Base-by-base conservation (phyloP, 2,888 invertebrate species). In the Caenorhabditis drosophilae region DNA sequence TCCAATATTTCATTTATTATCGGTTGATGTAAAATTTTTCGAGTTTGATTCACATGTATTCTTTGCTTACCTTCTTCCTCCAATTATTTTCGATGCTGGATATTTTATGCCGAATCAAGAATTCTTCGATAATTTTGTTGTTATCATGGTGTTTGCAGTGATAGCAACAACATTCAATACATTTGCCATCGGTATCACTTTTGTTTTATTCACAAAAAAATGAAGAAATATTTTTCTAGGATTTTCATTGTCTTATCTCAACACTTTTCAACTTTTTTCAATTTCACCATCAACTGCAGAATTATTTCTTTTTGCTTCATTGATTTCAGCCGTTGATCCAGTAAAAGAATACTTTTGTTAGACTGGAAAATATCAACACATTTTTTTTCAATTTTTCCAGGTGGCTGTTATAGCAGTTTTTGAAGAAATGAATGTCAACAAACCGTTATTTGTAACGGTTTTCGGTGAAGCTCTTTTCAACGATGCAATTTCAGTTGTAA, bases 71-170 rank as follows among this genome's bases (percentile, higher is more conserved):
- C 92, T 96, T 91, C 88, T 98, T 80, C 97, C 97, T 36, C 97
- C 97, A 40, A 97, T 98, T 81, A 96, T 98, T 76, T 88, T 97
- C 83, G 97, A 98, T 84, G 97, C 97, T 7, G 96, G 96, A 15
- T 96, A 96, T 85, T 96, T 94, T 85, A 96, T 96, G 95, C 96
- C 95, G 26, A 95, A 94, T 85, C 88, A 95, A 79, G 88, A 95
- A 79, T 96, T 97, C 87, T 96, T 97, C 85, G 94, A 95, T 84
- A 94, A 96, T 84, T 88, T 96, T 74, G 94, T 94, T 79, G 94
- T 95, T 55, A 95, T 96, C 82, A 87, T 96, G 71, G 86, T 94
- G 61, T 93, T 94, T 87, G 95, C 96, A 67, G 80, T 78, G 4
- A 92, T 95, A 56, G 94, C 94, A 66, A 96, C 96, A 71, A 90